Percentiles rank a stretch among this genome's conserved stretches.
Conservation (phyloP, 2,797 vertebrate genomes). For the Eidolon dupreanum region DNA sequence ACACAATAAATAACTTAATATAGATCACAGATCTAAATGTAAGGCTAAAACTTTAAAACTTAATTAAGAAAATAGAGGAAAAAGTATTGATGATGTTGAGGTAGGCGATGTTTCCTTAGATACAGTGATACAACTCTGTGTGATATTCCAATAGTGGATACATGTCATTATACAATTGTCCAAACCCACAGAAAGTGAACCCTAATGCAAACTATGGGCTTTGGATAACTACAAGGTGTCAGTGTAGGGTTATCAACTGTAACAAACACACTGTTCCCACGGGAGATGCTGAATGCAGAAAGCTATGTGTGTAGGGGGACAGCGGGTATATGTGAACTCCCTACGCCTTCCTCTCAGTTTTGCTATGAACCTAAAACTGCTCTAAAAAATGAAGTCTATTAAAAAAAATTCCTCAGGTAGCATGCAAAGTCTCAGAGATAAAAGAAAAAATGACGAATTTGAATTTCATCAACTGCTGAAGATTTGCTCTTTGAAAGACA, state of each 20-base stretch:
- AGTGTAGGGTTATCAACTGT: neutral
- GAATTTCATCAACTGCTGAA: neutral
- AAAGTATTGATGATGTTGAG: neutral
- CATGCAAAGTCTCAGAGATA: neutral
- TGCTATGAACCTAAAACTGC: neutral
- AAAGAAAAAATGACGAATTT: neutral
- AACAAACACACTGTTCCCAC: neutral
- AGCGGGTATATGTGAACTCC: neutral
- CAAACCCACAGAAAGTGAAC: neutral
- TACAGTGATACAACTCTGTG: neutral
- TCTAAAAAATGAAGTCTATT: neutral
- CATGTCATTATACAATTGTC: neutral
- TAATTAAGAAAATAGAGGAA: neutral
- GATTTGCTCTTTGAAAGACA: slow-evolving; percentile 18
- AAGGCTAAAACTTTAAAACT: slow-evolving; percentile 1
- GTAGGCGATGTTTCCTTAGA: neutral
- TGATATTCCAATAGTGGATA: neutral
- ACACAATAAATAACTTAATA: neutral
- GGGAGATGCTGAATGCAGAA: neutral
- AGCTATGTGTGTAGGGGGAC: too few relatives aligned
- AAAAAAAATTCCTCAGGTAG: neutral
- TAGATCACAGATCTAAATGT: neutral
- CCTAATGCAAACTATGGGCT: neutral
- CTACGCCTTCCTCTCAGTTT: neutral
- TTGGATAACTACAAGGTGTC: neutral